These are phyloP conservation scores for Egretta garzetta DNA, from an alignment of 2,113 vertebrate genomes.

Conservation along the genomic window DNA sequence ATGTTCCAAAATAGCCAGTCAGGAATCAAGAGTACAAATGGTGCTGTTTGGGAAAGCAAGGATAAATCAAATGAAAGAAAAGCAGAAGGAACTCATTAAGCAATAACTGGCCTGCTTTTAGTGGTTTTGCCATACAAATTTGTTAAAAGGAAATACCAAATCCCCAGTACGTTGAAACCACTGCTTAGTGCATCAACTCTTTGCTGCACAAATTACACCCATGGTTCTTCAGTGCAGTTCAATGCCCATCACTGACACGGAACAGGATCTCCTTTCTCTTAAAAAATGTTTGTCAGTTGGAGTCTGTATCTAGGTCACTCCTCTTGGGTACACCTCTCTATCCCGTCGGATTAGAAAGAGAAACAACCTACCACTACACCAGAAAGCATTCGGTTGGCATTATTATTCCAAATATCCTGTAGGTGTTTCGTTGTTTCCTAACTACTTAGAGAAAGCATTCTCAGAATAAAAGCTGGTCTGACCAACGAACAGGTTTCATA, in stretches of 20 bases:
- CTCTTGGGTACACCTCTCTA: neutral
- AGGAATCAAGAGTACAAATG: neutral
- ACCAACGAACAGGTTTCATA: neutral
- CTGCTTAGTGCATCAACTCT: neutral
- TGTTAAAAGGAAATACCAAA: neutral
- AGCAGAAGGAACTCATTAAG: neutral
- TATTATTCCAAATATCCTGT: neutral
- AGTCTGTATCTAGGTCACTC: conserved; percentile 44
- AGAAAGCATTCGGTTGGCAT: conserved; percentile 4
- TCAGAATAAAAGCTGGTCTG: neutral
- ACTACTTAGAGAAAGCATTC: neutral
- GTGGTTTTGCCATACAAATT: neutral
- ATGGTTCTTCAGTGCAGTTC: conserved; percentile 9
- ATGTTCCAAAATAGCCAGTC: neutral
- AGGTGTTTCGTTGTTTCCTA: neutral
- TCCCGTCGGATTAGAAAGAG: conserved; percentile 27
- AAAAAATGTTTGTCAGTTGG: conserved; percentile 14
- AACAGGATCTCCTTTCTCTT: conserved; percentile 22
- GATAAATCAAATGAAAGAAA: neutral
- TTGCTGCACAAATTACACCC: neutral
- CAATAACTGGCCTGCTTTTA: neutral
- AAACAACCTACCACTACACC: neutral
- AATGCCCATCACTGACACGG: neutral
- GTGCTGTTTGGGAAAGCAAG: neutral
- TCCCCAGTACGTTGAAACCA: neutral